Percentiles rank a stretch among this genome's conserved stretches.
Evolutionary conservation across 2,888 invertebrate species (phyloP).

Genomic region (Geophilus truncorum): DNA sequence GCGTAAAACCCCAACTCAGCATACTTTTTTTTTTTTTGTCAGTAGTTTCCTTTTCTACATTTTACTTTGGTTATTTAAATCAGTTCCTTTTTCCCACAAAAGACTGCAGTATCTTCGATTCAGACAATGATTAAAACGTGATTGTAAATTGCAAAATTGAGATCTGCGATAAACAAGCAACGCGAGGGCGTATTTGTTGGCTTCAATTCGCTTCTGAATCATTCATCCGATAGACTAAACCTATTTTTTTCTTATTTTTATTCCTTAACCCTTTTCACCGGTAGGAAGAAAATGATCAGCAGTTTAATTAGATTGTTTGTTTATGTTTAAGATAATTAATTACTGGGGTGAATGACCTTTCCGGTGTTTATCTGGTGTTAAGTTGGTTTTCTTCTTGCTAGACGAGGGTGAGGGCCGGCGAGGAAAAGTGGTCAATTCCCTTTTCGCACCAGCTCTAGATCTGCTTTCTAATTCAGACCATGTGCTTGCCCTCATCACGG

Average conservation of each 20-base stretch:
- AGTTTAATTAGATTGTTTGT: neutral
- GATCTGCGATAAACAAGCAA: neutral
- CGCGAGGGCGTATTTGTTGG: neutral
- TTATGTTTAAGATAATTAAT: neutral
- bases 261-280: too few species aligned
- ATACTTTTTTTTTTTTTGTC: neutral
- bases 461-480: neutral
- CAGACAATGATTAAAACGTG: too few species aligned
- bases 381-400: neutral
- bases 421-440: slow-evolving; percentile 32
- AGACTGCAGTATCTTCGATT: too few species aligned
- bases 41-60: neutral
- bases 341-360: neutral
- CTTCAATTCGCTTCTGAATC: neutral
- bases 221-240: neutral
- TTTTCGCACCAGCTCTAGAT: neutral
- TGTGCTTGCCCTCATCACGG: slow-evolving; percentile 8
- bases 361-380: neutral
- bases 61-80: neutral
- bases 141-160: neutral
- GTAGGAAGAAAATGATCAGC: too few species aligned
- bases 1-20: neutral
- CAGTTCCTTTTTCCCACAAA: too few species aligned
- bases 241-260: neutral
- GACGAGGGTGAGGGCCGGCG: neutral